Percentiles rank a stretch among this genome's conserved stretches.
phyloP scores from a whole-genome alignment of 2,113 vertebrate genomes.

The Petrocephalus microphthalmus region DNA sequence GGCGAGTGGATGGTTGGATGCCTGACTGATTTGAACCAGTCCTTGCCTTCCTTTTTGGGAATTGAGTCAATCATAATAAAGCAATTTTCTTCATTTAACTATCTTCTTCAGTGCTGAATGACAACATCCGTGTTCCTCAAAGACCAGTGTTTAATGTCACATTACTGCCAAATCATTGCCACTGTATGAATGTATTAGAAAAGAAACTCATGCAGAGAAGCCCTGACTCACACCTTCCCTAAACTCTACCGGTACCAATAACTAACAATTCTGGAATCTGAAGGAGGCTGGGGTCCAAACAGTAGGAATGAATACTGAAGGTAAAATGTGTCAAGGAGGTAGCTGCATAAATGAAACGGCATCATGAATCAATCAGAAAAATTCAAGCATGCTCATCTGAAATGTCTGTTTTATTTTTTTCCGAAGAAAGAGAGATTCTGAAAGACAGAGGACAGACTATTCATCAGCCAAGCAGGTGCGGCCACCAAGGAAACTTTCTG shows the following conservation, averaged over 20 bases:
- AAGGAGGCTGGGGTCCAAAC: not conserved
- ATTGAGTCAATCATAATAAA: not conserved
- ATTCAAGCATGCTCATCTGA: not conserved
- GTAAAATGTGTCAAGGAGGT: not conserved
- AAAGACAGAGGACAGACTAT: not conserved
- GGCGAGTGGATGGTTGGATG: not conserved
- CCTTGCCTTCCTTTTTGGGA: not conserved
- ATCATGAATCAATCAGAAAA: not conserved
- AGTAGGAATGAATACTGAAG: not conserved
- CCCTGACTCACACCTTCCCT: not conserved
- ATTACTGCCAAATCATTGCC: not conserved
- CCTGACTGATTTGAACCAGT: not conserved
- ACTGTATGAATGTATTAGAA: not conserved
- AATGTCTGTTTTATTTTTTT: not conserved
- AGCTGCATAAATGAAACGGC: not conserved
- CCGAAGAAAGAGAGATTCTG: not conserved
- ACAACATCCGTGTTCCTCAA: not conserved
- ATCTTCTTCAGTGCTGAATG: not conserved
- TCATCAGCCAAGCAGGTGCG: not conserved
- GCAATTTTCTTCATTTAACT: not conserved
- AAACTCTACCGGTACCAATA: not conserved
- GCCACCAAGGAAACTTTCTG: not conserved
- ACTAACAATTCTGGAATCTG: not conserved
- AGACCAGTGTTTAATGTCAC: not conserved
- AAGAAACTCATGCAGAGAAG: not conserved